These are phyloP conservation scores for Cheilosia urbana DNA, from an alignment of 2,888 invertebrate genomes.

Conservation along the genomic window DNA sequence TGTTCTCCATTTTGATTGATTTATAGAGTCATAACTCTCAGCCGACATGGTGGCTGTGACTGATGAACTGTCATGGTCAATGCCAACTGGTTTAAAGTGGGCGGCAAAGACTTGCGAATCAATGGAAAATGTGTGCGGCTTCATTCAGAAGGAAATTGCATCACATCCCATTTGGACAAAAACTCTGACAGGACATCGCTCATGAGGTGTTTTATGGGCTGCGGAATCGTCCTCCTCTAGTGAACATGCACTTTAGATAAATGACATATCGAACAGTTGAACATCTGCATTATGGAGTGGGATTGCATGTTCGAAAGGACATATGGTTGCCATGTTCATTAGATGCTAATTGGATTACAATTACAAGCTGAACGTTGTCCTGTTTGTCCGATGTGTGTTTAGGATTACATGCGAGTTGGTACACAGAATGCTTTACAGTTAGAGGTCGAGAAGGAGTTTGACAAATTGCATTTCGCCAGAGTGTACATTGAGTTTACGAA, in stretches of 20 bases:
- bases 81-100: slow-evolving; percentile 11
- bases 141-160: slow-evolving; percentile 14
- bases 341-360: slow-evolving; percentile 28
- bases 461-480: neutral
- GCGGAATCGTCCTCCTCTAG: neutral
- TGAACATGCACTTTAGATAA: neutral
- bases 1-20: slow-evolving; percentile 41
- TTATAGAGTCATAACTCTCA: slow-evolving; percentile 10
- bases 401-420: slow-evolving; percentile 11
- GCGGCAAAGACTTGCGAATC: slow-evolving; percentile 9
- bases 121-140: neutral
- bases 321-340: slow-evolving; percentile 36
- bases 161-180: slow-evolving; percentile 24
- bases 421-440: neutral
- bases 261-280: slow-evolving; percentile 7
- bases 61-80: slow-evolving; percentile 36
- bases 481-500: too few relatives aligned
- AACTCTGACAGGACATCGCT: slow-evolving; percentile 43
- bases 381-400: neutral
- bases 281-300: slow-evolving; percentile 36
- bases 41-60: slow-evolving; percentile 20
- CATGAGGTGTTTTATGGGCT: slow-evolving; percentile 25
- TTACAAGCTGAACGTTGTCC: slow-evolving; percentile 2
- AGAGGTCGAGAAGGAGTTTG: neutral
- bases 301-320: slow-evolving; percentile 19